phyloP scores from a whole-genome alignment of 1,140 invertebrate species.

The Drosophila truncata region DNA sequence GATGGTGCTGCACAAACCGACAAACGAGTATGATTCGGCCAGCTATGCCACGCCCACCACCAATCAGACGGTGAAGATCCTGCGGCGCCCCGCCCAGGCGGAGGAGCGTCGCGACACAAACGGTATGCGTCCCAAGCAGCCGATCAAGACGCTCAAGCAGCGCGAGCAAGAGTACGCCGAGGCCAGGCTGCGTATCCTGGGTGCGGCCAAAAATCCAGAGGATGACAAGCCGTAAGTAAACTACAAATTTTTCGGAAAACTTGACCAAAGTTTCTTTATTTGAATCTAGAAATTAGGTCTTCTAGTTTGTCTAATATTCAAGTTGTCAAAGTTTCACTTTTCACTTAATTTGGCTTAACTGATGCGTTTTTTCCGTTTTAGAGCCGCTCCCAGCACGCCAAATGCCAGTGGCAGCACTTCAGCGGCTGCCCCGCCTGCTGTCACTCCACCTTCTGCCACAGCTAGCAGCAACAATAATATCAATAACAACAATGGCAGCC shows the following conservation, averaged over 20 bases:
- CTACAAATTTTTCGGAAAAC: neutral
- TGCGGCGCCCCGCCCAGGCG: conserved; percentile 89
- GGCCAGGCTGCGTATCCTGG: conserved; percentile 92
- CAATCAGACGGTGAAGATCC: conserved; percentile 91
- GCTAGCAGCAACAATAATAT: conserved; percentile 53
- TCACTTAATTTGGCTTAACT: neutral
- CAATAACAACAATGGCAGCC: conserved; percentile 56
- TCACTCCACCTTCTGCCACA: conserved; percentile 39
- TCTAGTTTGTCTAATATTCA: too few relatives aligned
- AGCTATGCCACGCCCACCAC: conserved; percentile 87
- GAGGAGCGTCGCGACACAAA: conserved; percentile 87
- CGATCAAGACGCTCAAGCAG: conserved; percentile 94
- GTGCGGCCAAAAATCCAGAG: conserved; percentile 91
- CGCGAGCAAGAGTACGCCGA: conserved; percentile 95
- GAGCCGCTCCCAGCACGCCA: conserved; percentile 43
- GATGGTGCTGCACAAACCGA: conserved; percentile 78
- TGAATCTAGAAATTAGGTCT: neutral
- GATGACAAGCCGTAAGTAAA: conserved; percentile 89
- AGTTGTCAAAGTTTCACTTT: neutral
- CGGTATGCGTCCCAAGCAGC: conserved; percentile 87
- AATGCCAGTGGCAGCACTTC: conserved; percentile 19
- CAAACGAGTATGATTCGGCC: conserved; percentile 87
- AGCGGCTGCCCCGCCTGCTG: conserved; percentile 16
- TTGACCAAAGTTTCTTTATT: neutral
- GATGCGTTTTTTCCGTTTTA: conserved; percentile 14